These are phyloP conservation scores for Tholera decimalis DNA, from an alignment of 2,888 invertebrate genomes.

Conservation along the genomic window DNA sequence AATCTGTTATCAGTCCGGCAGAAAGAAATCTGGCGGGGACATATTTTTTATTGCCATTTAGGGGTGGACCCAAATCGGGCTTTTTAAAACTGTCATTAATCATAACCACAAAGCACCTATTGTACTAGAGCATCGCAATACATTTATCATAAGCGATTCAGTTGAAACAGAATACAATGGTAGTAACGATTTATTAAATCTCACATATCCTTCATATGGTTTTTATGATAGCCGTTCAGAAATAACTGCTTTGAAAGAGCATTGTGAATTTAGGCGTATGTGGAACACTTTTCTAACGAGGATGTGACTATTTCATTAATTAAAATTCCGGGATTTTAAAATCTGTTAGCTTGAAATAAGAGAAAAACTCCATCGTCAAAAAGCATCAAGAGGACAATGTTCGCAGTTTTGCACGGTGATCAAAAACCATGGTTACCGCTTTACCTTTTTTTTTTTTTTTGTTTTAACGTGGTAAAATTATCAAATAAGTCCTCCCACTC, in stretches of 20 bases:
- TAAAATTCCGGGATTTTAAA: not conserved
- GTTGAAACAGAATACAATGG: conserved; percentile 67
- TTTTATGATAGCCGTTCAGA: conserved; percentile 54
- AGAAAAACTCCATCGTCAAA: no score
- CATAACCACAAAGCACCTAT: conserved; percentile 75
- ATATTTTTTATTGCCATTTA: conserved; percentile 70
- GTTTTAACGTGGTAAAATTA: no score
- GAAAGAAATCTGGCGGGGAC: conserved; percentile 68
- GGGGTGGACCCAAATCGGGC: conserved; percentile 63
- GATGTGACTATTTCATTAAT: conserved; percentile 15
- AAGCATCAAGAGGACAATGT: no score
- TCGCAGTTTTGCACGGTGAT: no score
- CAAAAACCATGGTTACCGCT: no score
- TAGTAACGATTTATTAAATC: conserved; percentile 80
- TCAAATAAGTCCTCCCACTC: no score
- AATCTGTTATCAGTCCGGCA: conserved; percentile 66
- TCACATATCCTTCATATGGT: conserved; percentile 73
- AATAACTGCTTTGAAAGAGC: conserved; percentile 36
- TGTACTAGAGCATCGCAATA: conserved; percentile 78
- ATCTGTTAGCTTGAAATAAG: not conserved
- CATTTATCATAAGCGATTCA: conserved; percentile 85
- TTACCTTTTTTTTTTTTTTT: no score
- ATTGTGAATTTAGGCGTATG: conserved; percentile 39
- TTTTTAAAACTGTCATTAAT: conserved; percentile 79
- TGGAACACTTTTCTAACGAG: conserved; percentile 25